Evolutionary conservation across 2,888 invertebrate species (phyloP), one percentile per base, ranked within the genome.

Genomic region (Panorpa germanica): DNA sequence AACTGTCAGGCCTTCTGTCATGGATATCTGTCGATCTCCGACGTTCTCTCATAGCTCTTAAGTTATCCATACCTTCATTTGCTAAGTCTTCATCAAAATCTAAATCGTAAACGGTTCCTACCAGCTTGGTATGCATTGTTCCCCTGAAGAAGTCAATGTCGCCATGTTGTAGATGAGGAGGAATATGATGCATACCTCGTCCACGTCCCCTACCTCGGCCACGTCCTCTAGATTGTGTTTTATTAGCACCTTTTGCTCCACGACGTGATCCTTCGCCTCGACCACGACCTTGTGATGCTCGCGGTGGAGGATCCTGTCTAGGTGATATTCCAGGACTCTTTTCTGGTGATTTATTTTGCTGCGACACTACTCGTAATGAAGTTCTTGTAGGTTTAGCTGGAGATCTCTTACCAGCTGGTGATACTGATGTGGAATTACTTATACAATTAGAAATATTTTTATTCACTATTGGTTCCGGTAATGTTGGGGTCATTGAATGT

Each of bases 31-130:
- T 62, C 1, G 81, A 81, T 42, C 77, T 74, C 30, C 81, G 61
- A 35, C 74, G 60, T 43, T 85, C 83, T 18, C 85, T 59, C 55
- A 85, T 66, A 7, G 81, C 71, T 43, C 81, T 71, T 8, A 85
- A 52, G 48, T 77, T 75, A 44, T 74, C 72, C 31, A 80, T 71
- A 10, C 72, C 71, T 35, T 77, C 75, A 39, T 66, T 71, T 6
- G 70, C 65, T 34, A 80, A 70, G 46, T 85, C 83, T 43, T 85
- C 83, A 38, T 83, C 76, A 38, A 80, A 80, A 48, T 83, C 73
- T 39, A 78, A 67, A 48, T 80, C 88, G 44, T 83, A 88, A 3
- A 86, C 86, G 3, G 86, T 86, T 6, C 86, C 83, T 5, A 73
- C 72, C 20, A 83, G 57, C 47, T 81, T 82, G 46, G 73, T 78